Percentiles rank a stretch among this genome's conserved stretches.
Evolutionary conservation across 2,113 vertebrate genomes (phyloP).

Genomic region (Aviceda subcristata): DNA sequence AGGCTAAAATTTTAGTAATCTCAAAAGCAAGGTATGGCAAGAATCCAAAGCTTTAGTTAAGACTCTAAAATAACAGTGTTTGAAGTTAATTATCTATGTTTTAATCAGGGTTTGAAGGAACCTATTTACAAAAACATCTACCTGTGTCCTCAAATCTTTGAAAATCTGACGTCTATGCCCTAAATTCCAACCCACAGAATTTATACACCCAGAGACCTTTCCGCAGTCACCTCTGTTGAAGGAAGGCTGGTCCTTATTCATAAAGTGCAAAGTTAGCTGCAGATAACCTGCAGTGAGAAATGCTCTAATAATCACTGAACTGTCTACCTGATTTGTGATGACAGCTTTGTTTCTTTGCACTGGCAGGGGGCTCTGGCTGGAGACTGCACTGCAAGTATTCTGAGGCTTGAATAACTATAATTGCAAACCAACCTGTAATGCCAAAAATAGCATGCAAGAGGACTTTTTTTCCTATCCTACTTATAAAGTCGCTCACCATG

Average conservation of each 20-base stretch:
- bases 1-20: not conserved
- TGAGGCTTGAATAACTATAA: not conserved
- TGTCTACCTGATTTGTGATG: not conserved
- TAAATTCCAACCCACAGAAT: not conserved
- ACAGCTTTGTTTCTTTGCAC: not conserved
- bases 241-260: not conserved
- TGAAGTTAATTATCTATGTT: not conserved
- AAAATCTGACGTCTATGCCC: not conserved
- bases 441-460: not conserved
- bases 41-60: not conserved
- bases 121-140: not conserved
- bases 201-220: not conserved
- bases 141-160: not conserved
- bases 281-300: not conserved
- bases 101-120: not conserved
- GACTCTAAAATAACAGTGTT: not conserved
- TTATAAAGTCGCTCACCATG: not conserved
- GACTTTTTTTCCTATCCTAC: not conserved
- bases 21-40: not conserved
- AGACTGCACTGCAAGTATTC: not conserved
- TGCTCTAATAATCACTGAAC: not conserved
- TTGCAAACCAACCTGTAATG: not conserved
- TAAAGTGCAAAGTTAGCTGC: not conserved
- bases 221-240: not conserved
- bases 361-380: slow-evolving; percentile 6